These are phyloP conservation scores for Apostichopus californicus DNA, from an alignment of 35 echinoderm and acorn worm species.

Conservation along the genomic window DNA sequence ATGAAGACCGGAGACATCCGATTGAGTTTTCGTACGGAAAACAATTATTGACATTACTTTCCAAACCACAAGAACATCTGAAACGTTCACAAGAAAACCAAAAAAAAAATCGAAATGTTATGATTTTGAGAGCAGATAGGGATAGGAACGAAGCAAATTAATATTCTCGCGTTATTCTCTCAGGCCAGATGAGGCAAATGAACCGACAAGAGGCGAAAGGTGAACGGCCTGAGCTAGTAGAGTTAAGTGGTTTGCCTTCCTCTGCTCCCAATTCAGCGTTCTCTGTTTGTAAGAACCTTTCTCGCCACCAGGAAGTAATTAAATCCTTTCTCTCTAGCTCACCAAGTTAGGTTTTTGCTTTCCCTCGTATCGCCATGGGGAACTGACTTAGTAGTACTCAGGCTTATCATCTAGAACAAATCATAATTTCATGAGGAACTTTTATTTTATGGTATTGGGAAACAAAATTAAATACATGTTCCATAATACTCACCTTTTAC, in stretches of 20 bases:
- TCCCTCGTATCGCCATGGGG: constrained; percentile 35
- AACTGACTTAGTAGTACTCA: constrained; percentile 27
- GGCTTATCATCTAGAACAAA: constrained; percentile 45
- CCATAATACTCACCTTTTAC: not conserved
- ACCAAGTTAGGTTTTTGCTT: constrained; percentile 16
- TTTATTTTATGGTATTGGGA: not conserved
- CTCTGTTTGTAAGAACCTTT: constrained; percentile 26
- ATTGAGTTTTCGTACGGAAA: constrained; percentile 7
- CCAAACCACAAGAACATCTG: constrained; percentile 34
- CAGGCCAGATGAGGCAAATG: constrained; percentile 48
- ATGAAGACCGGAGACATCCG: not conserved
- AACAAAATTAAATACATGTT: constrained; percentile 51
- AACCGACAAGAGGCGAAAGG: constrained; percentile 23
- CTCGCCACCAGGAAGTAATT: constrained; percentile 48
- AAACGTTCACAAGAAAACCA: not conserved
- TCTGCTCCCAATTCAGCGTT: constrained; percentile 39
- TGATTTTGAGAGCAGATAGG: constrained; percentile 43
- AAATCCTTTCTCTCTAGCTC: constrained; percentile 43
- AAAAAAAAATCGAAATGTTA: constrained; percentile 48
- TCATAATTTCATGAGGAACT: constrained; percentile 49
- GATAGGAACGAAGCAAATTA: constrained; percentile 40
- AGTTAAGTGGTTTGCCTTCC: constrained; percentile 51
- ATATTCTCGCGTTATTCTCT: constrained; percentile 53
- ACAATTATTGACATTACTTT: constrained; percentile 36
- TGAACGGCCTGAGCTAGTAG: constrained; percentile 5